Conservation (phyloP, 2,888 invertebrate species). For the Chirona hameri region DNA sequence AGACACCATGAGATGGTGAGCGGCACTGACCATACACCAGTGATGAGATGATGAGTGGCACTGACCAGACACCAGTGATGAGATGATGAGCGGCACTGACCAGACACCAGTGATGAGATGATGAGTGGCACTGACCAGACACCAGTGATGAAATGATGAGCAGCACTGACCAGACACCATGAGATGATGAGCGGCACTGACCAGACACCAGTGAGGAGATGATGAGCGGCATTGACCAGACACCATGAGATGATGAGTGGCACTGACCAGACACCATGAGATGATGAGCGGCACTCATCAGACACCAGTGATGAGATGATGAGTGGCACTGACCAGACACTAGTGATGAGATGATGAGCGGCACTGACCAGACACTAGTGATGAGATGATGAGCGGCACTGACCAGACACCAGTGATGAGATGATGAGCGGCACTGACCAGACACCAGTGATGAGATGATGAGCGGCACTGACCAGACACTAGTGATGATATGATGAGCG, state of each 20-base stretch:
- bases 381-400: slow-evolving; percentile 62
- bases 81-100: slow-evolving; percentile 61
- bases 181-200: slow-evolving; percentile 60
- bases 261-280: too few relatives aligned
- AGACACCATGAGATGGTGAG: slow-evolving; percentile 61
- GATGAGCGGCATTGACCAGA: slow-evolving; percentile 61
- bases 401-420: slow-evolving; percentile 61
- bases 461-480: slow-evolving; percentile 61
- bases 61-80: slow-evolving; percentile 60
- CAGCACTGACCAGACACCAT: slow-evolving; percentile 59
- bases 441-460: slow-evolving; percentile 62
- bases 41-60: slow-evolving; percentile 61
- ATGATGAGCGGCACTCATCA: slow-evolving; percentile 60
- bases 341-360: slow-evolving; percentile 62
- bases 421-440: slow-evolving; percentile 60
- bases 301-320: slow-evolving; percentile 62
- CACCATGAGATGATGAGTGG: too few relatives aligned
- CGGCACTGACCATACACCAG: slow-evolving; percentile 60
- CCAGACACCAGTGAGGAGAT: slow-evolving; percentile 62
- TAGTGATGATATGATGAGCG: slow-evolving; percentile 62
- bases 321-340: slow-evolving; percentile 61
- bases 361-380: slow-evolving; percentile 58
- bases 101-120: slow-evolving; percentile 61
- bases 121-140: slow-evolving; percentile 60
- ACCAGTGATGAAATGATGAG: slow-evolving; percentile 63